Base-by-base conservation (phyloP, 2,113 vertebrate genomes). In the Melospiza georgiana region DNA sequence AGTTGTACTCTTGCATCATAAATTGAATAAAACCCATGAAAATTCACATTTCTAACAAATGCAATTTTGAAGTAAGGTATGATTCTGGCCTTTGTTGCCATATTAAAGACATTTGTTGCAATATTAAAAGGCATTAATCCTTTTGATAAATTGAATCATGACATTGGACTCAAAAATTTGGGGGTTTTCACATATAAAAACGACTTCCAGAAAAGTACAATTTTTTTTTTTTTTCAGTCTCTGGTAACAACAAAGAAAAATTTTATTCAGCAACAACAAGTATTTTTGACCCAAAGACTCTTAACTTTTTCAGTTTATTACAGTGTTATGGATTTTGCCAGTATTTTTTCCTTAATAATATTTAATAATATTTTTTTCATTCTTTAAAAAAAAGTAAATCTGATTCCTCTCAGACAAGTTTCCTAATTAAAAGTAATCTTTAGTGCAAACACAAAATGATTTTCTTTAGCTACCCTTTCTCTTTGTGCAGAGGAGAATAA, bases 141-240 rank as follows among this genome's bases (percentile, higher is more conserved):
- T 67, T 91, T 68, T 61, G 25, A 55, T 63, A 46, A 82, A 58
- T 5, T 6, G 14, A 87, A 91, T 62, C 11, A 25, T 41, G 17
- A 10, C 18, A 11, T 1, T 76, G 23, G 9, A 49, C 5, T 68
- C 1, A 63, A 68, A 93, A 90, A 41, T 28, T 7, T 81, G 4
- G 1, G 0, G 0, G 6, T 55, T 87, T 79, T 46, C 15, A 35
- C 5, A 14, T n/a, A 39, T 35, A 15, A 1, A 39, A 65, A 57
- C n/a, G 6, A 17, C 33, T 80, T 73, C 21, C 10, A 72, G 30
- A 72, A 10, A 61, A 49, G 15, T 35, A 19, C 5, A 48, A 48
- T 76, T 48, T 9, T 17, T 68, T 76, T 48, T 9, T 12, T 39
- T 39, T 39, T 39, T 39, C 37, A 37, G 16, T 72, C 5, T 59